Conservation (phyloP, 2,113 vertebrate species). For the Trinectes maculatus region DNA sequence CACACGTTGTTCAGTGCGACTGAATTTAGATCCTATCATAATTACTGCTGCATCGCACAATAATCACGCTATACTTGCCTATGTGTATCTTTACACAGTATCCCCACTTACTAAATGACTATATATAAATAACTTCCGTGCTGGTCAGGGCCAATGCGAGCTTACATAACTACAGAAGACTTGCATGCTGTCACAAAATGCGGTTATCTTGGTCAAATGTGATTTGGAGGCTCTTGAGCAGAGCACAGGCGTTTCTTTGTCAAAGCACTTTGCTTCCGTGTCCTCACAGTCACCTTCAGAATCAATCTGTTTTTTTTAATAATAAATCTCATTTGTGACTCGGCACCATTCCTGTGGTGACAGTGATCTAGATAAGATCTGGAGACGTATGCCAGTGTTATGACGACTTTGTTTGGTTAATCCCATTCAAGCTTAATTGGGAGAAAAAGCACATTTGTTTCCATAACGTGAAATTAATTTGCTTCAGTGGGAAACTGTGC, state of each 20-base stretch:
- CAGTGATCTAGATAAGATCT: conserved; percentile 23
- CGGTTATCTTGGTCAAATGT: not conserved
- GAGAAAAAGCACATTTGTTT: no score
- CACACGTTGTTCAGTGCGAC: not conserved
- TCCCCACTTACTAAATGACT: not conserved
- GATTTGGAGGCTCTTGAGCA: not conserved
- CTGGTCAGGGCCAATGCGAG: not conserved
- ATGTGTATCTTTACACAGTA: no score
- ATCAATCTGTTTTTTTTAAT: conserved; percentile 32
- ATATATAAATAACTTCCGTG: no score
- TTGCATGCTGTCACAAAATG: not conserved
- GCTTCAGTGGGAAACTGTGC: no score
- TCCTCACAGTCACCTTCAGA: conserved; percentile 21
- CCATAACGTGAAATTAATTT: no score
- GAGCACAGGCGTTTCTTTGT: not conserved
- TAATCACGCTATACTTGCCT: not conserved
- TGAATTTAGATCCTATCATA: no score
- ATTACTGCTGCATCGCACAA: not conserved
- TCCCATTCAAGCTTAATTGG: not conserved
- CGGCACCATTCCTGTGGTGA: conserved; percentile 26
- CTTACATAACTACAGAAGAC: no score
- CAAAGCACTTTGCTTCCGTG: not conserved
- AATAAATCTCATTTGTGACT: conserved; percentile 47
- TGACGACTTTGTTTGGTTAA: not conserved
- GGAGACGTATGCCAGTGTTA: not conserved